Evolutionary conservation across 2,113 vertebrate species (phyloP).

Genomic region (Chionomys nivalis): DNA sequence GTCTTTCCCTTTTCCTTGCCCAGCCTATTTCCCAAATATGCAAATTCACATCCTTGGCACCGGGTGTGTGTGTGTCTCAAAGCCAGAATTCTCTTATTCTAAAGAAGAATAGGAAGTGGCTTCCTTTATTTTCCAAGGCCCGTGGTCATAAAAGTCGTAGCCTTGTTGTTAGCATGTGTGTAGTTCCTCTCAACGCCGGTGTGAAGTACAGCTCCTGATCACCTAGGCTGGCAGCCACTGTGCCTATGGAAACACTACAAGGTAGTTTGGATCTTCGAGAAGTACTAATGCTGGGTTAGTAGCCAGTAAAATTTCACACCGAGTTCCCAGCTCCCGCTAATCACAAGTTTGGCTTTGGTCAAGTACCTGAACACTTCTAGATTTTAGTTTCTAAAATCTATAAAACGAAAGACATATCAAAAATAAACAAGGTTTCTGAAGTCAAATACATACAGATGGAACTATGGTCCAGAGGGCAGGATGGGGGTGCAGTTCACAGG

Average conservation of each 20-base stretch:
- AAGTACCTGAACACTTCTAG: background rate
- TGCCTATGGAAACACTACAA: background rate
- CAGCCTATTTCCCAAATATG: background rate
- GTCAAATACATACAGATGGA: background rate
- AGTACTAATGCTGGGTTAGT: background rate
- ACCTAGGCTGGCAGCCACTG: fast-evolving
- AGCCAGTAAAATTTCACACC: background rate
- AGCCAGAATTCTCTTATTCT: background rate
- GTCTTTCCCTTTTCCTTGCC: background rate
- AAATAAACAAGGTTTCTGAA: background rate
- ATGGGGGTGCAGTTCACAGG: background rate
- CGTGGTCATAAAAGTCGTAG: background rate
- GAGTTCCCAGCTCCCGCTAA: background rate
- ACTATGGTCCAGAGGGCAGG: background rate
- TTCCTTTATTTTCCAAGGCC: background rate
- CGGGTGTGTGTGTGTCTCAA: background rate
- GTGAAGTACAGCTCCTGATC: background rate
- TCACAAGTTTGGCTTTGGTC: background rate
- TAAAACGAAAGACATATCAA: background rate
- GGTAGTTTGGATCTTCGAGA: background rate
- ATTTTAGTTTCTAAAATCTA: background rate
- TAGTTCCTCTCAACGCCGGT: background rate
- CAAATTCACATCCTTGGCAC: background rate
- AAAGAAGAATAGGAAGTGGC: background rate
- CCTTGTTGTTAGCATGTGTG: background rate